Percentiles rank a stretch among this genome's conserved stretches.
Evolutionary conservation across 1,140 invertebrate genomes (phyloP).

Genomic region (Spodoptera frugiperda): DNA sequence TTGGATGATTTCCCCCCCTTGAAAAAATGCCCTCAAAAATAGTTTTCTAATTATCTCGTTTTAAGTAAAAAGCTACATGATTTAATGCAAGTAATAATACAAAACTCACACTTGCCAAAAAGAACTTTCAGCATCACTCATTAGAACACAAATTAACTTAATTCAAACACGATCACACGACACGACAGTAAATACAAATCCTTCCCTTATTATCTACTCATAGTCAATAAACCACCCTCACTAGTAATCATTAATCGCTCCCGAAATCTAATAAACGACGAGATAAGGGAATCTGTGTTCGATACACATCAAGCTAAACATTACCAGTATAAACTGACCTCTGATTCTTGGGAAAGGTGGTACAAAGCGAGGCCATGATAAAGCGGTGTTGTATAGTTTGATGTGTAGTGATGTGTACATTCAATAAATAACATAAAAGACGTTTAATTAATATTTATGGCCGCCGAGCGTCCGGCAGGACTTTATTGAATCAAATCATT

Average conservation of each 20-base stretch:
- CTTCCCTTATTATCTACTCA: not conserved
- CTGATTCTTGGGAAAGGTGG: too few species aligned
- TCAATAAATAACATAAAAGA: slow-evolving; percentile 39
- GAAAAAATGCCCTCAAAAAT: too few species aligned
- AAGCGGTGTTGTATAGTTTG: too few species aligned
- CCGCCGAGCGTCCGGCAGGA: slow-evolving; percentile 28
- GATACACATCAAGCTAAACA: not conserved
- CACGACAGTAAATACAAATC: not conserved
- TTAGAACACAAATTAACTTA: not conserved
- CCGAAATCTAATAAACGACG: slow-evolving; percentile 34
- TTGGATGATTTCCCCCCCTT: too few species aligned
- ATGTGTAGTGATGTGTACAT: not conserved
- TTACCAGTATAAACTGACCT: too few species aligned
- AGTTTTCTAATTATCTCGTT: too few species aligned
- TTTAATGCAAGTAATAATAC: too few species aligned
- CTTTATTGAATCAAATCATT: slow-evolving; percentile 48
- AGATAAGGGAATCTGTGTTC: slow-evolving; percentile 42
- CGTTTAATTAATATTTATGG: slow-evolving; percentile 48
- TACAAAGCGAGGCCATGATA: too few species aligned
- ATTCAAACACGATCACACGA: too few species aligned
- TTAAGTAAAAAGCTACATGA: too few species aligned
- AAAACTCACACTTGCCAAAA: too few species aligned
- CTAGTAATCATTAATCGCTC: slow-evolving; percentile 27
- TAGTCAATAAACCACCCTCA: slow-evolving; percentile 25
- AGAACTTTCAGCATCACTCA: not conserved